Conservation (phyloP, 2,888 invertebrate genomes). For the Drosophila acutilabella region DNA sequence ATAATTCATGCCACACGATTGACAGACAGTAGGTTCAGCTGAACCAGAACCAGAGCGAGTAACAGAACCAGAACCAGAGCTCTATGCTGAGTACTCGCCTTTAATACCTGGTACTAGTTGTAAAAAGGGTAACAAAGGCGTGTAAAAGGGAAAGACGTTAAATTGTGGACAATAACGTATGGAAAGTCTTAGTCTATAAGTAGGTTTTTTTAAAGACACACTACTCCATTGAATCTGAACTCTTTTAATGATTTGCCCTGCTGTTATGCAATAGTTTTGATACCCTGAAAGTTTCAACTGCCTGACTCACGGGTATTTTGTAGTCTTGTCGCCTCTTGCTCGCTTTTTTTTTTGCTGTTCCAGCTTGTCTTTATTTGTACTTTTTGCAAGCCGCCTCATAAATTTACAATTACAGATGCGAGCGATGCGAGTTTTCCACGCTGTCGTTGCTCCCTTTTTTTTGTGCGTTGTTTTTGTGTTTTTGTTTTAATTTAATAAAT, state of each 20-base stretch:
- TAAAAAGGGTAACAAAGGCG: no score
- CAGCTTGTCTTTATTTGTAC: slow-evolving; percentile 13
- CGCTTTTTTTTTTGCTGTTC: slow-evolving; percentile 24
- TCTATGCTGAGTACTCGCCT: slow-evolving; percentile 40
- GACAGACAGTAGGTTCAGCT: slow-evolving; percentile 64
- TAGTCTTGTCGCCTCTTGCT: not conserved
- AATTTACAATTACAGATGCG: slow-evolving; percentile 78
- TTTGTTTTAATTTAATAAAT: slow-evolving; percentile 75
- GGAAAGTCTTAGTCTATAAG: no score
- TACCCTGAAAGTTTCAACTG: no score
- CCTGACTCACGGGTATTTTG: not conserved
- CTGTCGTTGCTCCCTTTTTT: slow-evolving; percentile 37
- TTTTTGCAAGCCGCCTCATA: slow-evolving; percentile 61
- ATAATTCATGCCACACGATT: slow-evolving; percentile 80
- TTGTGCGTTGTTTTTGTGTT: slow-evolving; percentile 34
- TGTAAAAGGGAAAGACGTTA: no score
- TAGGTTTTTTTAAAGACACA: no score
- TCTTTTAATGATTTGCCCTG: no score
- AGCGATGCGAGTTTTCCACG: slow-evolving; percentile 33
- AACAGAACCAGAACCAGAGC: slow-evolving; percentile 37
- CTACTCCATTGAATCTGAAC: no score
- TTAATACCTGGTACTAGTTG: not conserved
- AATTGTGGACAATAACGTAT: no score
- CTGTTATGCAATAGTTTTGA: not conserved
- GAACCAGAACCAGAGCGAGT: slow-evolving; percentile 21